phyloP scores from a whole-genome alignment of 2,888 invertebrate genomes.

The Branchellion lobata region DNA sequence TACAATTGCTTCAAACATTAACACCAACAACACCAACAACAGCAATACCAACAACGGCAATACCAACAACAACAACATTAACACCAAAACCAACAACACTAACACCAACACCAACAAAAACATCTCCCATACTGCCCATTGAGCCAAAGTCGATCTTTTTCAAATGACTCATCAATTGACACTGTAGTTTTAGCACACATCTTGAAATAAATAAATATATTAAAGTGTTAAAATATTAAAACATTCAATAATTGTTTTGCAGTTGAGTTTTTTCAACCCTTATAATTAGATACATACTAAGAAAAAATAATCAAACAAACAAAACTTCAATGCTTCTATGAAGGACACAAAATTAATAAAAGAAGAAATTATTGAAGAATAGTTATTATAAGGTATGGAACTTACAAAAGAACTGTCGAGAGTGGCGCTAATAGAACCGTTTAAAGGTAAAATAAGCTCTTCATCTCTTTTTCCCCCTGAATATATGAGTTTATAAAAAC shows the following conservation, averaged over 20 bases:
- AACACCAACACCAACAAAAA: too few species aligned
- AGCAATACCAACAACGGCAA: too few species aligned
- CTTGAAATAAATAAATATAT: constrained; percentile 50
- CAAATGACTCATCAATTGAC: constrained; percentile 72
- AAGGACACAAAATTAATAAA: too few species aligned
- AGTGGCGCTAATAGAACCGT: constrained; percentile 92
- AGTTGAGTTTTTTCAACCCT: not conserved
- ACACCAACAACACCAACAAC: too few species aligned
- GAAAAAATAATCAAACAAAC: not conserved
- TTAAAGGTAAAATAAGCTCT: constrained; percentile 84
- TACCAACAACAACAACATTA: too few species aligned
- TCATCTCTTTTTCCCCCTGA: constrained; percentile 93
- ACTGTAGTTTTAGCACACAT: constrained; percentile 80
- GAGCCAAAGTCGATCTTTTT: constrained; percentile 80
- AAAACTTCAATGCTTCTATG: not conserved
- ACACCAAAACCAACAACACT: too few species aligned
- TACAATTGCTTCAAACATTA: not conserved
- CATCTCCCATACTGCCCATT: constrained; percentile 71
- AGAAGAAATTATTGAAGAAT: too few species aligned
- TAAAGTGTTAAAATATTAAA: not conserved
- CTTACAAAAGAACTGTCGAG: constrained; percentile 76
- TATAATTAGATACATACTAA: not conserved
- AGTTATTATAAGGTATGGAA: too few species aligned
- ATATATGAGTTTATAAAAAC: too few species aligned
- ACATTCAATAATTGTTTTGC: not conserved